These are phyloP conservation scores for Caloenas nicobarica DNA, from an alignment of 2,113 vertebrate species.

Conservation along the genomic window DNA sequence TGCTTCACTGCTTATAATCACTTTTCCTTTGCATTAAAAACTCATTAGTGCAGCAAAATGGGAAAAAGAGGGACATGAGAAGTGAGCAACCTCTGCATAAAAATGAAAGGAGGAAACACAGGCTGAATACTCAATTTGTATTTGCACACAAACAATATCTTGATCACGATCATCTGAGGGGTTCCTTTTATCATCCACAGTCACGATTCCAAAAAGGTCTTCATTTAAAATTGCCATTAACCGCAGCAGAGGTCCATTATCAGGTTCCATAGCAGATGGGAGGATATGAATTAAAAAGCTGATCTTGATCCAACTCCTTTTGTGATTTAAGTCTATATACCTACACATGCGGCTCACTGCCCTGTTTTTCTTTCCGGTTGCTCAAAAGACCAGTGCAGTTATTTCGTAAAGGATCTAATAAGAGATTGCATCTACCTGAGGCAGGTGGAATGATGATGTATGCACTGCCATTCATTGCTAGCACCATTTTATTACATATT, in stretches of 20 bases:
- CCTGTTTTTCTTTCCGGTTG: background rate
- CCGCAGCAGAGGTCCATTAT: background rate
- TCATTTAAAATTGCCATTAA: background rate
- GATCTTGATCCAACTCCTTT: background rate
- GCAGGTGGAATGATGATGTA: background rate
- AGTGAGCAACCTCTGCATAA: slow-evolving; percentile 37
- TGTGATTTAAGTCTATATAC: background rate
- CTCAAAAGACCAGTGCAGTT: background rate
- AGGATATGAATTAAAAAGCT: background rate
- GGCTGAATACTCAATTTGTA: slow-evolving; percentile 24
- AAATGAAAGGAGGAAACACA: slow-evolving; percentile 38
- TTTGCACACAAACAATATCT: slow-evolving; percentile 5
- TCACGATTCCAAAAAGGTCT: background rate
- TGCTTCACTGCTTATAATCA: slow-evolving; percentile 60
- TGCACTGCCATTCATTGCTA: background rate
- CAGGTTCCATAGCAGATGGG: background rate
- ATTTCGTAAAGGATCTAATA: background rate
- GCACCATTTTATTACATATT: background rate
- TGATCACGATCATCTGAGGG: background rate
- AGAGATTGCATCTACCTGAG: background rate
- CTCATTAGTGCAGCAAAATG: slow-evolving; percentile 55
- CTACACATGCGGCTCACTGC: background rate
- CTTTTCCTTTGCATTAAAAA: slow-evolving; percentile 61
- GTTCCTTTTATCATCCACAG: background rate
- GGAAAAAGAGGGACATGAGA: slow-evolving; percentile 35